Conservation (phyloP, 2,113 vertebrate species). For the Dipodomys spectabilis region DNA sequence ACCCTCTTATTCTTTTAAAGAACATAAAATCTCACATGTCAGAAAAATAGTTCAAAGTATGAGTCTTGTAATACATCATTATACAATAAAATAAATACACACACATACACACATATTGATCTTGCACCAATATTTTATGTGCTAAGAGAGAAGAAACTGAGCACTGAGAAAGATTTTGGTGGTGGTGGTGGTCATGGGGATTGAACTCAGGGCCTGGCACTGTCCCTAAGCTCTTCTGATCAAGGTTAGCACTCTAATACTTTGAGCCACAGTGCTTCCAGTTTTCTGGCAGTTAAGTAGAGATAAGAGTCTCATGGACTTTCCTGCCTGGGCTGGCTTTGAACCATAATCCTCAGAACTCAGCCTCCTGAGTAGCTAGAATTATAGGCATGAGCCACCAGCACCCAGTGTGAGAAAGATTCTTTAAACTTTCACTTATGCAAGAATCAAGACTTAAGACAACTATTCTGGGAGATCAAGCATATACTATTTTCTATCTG, state of each 20-base stretch:
- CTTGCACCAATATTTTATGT: neutral
- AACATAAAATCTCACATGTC: neutral
- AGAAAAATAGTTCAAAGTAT: neutral
- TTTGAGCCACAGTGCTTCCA: too few relatives aligned
- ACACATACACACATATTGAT: neutral
- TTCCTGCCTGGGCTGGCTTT: too few relatives aligned
- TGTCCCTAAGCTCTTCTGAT: too few relatives aligned
- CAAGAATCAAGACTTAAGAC: neutral
- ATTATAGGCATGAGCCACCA: too few relatives aligned
- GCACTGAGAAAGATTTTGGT: neutral
- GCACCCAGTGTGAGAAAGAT: neutral
- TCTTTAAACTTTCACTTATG: neutral
- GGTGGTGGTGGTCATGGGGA: too few relatives aligned
- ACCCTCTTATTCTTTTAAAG: constrained; percentile 3
- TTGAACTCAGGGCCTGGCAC: too few relatives aligned
- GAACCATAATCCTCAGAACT: too few relatives aligned
- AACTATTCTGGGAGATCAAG: neutral
- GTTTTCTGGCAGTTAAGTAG: too few relatives aligned
- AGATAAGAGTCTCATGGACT: too few relatives aligned
- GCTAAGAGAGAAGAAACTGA: neutral
- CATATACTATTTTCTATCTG: neutral
- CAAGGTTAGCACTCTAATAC: too few relatives aligned
- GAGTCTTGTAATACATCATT: neutral
- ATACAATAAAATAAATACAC: neutral
- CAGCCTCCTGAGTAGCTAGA: too few relatives aligned